A percentile compares a stretch with the other conserved stretches of the same genome.
These are phyloP conservation scores for Adelphocoris suturalis DNA, from an alignment of 2,888 invertebrate species.

Conservation along the genomic window DNA sequence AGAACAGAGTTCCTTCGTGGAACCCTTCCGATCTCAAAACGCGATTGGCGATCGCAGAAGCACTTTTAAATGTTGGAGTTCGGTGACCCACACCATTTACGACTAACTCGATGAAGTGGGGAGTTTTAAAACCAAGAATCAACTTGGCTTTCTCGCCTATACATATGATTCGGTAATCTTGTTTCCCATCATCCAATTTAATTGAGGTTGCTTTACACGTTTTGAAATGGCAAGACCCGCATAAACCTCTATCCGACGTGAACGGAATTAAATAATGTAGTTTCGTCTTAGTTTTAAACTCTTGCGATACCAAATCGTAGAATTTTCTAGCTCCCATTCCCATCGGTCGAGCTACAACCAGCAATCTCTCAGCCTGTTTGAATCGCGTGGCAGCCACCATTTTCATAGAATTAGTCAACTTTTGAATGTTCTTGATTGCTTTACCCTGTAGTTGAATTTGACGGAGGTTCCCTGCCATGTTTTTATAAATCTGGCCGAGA, in stretches of 20 bases:
- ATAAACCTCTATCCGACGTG: conserved; percentile 74
- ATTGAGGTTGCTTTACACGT: conserved; percentile 49
- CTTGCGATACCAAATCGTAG: conserved; percentile 67
- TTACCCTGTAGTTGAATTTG: conserved; percentile 72
- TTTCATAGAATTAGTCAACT: conserved; percentile 74
- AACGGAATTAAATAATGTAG: conserved; percentile 71
- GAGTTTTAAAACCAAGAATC: conserved; percentile 63
- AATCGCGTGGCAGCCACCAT: conserved; percentile 73
- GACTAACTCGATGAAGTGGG: conserved; percentile 60
- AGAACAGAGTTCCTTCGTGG: conserved; percentile 56
- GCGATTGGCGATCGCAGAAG: conserved; percentile 69
- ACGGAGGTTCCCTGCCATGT: conserved; percentile 72
- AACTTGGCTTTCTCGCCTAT: conserved; percentile 73
- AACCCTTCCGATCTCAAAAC: conserved; percentile 45
- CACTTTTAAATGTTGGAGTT: conserved; percentile 72
- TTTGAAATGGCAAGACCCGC: conserved; percentile 72
- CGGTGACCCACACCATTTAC: conserved; percentile 74
- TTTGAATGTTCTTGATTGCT: conserved; percentile 73
- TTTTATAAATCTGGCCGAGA: conserved; percentile 43
- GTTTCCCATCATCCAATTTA: conserved; percentile 1
- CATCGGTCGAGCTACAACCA: conserved; percentile 68
- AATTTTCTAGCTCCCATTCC: conserved; percentile 72
- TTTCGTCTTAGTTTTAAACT: conserved; percentile 31
- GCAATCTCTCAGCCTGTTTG: conserved; percentile 62
- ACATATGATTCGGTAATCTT: conserved; percentile 62